Evolutionary conservation across 2,888 invertebrate genomes (phyloP).

Genomic region (Standfussiana lucernea): DNA sequence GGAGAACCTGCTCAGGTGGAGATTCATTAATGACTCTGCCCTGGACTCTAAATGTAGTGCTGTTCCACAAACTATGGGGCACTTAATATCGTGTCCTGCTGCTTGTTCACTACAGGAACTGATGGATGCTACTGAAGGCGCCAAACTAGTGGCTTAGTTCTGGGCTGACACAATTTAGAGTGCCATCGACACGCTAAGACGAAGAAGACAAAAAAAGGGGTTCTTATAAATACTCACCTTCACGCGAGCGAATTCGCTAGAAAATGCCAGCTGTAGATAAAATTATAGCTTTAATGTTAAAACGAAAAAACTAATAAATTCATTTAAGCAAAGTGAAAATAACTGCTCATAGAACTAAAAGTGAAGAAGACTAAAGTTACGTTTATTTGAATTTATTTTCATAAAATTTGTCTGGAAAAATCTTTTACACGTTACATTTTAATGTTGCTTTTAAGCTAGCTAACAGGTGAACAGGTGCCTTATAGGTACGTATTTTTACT

Average conservation of each 20-base stretch:
- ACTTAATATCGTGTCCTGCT: too few species aligned
- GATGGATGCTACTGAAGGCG: too few species aligned
- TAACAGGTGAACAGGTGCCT: neutral
- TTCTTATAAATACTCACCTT: neutral
- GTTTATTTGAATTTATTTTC: conserved; percentile 16
- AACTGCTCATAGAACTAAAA: conserved; percentile 1
- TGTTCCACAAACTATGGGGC: too few species aligned
- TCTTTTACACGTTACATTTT: neutral
- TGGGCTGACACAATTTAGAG: too few species aligned
- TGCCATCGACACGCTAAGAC: too few species aligned
- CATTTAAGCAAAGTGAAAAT: conserved; percentile 3
- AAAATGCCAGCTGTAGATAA: neutral
- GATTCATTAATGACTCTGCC: too few species aligned
- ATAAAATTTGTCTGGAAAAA: neutral
- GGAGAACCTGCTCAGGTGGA: too few species aligned
- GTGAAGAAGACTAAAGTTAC: neutral
- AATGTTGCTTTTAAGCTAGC: neutral
- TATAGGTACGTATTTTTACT: neutral
- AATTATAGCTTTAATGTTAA: neutral
- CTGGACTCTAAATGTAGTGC: too few species aligned
- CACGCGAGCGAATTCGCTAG: neutral
- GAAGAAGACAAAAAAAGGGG: too few species aligned
- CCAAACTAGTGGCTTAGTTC: too few species aligned
- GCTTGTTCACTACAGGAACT: too few species aligned
- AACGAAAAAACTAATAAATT: conserved; percentile 1